These are phyloP conservation scores for Sitophilus oryzae DNA, from an alignment of 1,140 invertebrate species.

Conservation along the genomic window DNA sequence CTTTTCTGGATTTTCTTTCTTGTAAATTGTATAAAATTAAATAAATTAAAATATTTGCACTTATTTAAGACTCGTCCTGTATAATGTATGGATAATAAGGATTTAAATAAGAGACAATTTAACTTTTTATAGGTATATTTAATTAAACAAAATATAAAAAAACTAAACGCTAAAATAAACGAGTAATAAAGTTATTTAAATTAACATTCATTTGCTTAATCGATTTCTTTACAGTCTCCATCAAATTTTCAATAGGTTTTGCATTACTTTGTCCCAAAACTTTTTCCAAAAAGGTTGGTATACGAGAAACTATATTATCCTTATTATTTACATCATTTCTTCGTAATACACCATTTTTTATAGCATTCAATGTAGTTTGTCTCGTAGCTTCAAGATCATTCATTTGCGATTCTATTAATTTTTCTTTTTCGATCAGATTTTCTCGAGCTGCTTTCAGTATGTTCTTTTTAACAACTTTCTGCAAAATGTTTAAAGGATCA, in stretches of 20 bases:
- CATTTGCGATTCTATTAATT: not conserved
- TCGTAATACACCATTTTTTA: not conserved
- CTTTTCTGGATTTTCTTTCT: too few relatives aligned
- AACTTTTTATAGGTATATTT: not conserved
- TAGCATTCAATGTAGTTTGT: not conserved
- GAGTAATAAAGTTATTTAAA: not conserved
- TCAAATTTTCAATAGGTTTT: conserved; percentile 1
- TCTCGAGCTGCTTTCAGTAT: not conserved
- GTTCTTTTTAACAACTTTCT: not conserved
- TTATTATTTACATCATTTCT: not conserved
- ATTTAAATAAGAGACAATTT: too few relatives aligned
- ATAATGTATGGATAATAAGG: too few relatives aligned
- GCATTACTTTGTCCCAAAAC: conserved; percentile 2
- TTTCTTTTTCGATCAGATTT: not conserved
- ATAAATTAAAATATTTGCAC: too few relatives aligned
- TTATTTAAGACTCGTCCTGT: too few relatives aligned
- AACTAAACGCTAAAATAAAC: not conserved
- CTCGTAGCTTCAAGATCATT: not conserved
- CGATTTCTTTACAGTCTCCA: not conserved
- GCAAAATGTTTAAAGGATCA: not conserved
- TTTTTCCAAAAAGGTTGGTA: not conserved
- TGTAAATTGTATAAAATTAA: too few relatives aligned
- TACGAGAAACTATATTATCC: not conserved
- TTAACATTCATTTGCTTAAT: not conserved
- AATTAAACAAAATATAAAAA: not conserved